Conservation (phyloP, 2,113 vertebrate species). For the Calyptommatus sinebrachiatus region DNA sequence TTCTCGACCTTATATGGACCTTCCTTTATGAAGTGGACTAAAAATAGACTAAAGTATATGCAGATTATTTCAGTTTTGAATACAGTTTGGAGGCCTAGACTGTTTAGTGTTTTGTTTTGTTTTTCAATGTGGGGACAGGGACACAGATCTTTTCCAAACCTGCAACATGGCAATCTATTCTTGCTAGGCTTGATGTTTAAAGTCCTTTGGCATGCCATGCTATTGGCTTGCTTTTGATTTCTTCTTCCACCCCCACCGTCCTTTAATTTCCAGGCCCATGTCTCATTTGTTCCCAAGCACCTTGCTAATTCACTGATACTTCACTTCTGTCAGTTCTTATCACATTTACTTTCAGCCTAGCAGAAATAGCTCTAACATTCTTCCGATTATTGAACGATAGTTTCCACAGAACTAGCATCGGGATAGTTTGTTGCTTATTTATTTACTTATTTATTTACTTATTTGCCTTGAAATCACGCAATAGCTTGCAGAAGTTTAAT, state of each 20-base stretch:
- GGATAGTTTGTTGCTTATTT: neutral
- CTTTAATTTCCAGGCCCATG: neutral
- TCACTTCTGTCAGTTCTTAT: neutral
- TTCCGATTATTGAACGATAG: neutral
- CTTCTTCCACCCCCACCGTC: neutral
- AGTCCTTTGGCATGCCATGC: neutral
- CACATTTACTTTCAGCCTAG: neutral
- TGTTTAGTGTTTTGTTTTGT: no score
- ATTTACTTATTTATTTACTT: neutral
- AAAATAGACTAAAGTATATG: no score
- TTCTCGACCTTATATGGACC: no score
- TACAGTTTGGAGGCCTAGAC: no score
- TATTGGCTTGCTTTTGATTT: no score
- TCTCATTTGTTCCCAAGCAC: neutral
- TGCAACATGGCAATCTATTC: neutral
- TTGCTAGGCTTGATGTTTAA: neutral
- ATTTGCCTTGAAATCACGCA: no score
- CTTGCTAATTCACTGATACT: neutral
- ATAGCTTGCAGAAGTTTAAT: no score
- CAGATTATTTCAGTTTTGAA: no score
- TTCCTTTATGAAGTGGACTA: no score
- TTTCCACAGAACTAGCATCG: neutral
- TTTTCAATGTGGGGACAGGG: neutral
- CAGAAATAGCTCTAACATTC: neutral
- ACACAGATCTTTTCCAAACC: neutral